Conservation (phyloP, 2,888 invertebrate species). For the Zaprionus lineosus region DNA sequence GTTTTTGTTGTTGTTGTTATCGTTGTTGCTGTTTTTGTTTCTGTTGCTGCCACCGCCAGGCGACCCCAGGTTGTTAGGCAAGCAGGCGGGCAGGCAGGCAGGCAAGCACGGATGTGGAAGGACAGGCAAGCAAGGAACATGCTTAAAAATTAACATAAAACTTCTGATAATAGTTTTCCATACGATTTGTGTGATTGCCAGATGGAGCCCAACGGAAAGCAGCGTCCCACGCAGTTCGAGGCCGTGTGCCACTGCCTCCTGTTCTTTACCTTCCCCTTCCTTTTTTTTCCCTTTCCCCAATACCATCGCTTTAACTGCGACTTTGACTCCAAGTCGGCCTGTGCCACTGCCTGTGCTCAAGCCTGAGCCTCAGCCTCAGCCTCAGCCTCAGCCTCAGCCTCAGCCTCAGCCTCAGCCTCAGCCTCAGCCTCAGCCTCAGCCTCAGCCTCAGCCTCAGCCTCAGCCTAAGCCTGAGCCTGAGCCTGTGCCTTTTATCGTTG, state of each 20-base stretch:
- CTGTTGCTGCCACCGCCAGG: conserved; percentile 40
- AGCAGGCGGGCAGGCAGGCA: conserved; percentile 5
- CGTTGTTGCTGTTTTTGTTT: too few relatives aligned
- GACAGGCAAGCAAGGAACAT: conserved; percentile 54
- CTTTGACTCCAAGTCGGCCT: too few relatives aligned
- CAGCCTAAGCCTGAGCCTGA: too few relatives aligned
- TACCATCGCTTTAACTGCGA: too few relatives aligned
- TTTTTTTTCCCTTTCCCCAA: conserved; percentile 8
- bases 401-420: too few relatives aligned
- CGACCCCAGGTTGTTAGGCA: conserved; percentile 50
- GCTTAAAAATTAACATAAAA: conserved; percentile 79
- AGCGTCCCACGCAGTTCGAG: conserved; percentile 42
- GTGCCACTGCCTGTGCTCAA: too few relatives aligned
- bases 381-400: too few relatives aligned
- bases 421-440: too few relatives aligned
- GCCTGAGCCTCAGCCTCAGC: too few relatives aligned
- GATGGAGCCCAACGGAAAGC: conserved; percentile 27
- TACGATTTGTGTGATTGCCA: conserved; percentile 64
- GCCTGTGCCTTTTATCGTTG: too few relatives aligned
- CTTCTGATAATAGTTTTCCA: conserved; percentile 77
- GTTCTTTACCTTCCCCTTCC: not conserved
- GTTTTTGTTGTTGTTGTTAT: too few relatives aligned
- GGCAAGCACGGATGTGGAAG: not conserved
- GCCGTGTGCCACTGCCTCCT: not conserved
- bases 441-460: too few relatives aligned